Percentiles rank a stretch among this genome's conserved stretches.
Evolutionary conservation across 2,113 vertebrate species (phyloP).

Genomic region (Sisor rabdophorus): DNA sequence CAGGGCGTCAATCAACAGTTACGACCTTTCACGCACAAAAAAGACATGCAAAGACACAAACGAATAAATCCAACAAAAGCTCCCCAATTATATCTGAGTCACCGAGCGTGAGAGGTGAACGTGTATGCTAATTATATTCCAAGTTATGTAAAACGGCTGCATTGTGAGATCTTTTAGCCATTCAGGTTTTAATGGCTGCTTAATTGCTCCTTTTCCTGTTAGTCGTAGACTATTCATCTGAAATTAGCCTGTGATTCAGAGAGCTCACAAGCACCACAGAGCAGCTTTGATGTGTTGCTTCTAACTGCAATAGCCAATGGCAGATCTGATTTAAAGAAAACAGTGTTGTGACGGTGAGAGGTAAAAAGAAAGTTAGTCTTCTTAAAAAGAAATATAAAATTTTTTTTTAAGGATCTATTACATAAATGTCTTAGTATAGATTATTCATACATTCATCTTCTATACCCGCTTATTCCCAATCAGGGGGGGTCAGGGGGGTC

Average conservation of each 20-base stretch:
- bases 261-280: conserved; percentile 48
- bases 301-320: conserved; percentile 57
- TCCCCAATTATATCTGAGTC: conserved; percentile 38
- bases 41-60: conserved; percentile 8
- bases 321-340: conserved; percentile 28
- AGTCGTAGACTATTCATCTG: conserved; percentile 62
- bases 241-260: conserved; percentile 60
- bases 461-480: too few relatives aligned
- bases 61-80: conserved; percentile 30
- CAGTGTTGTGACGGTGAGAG: conserved; percentile 8
- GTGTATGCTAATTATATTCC: conserved; percentile 51
- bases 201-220: conserved; percentile 61
- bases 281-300: conserved; percentile 62
- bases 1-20: background rate
- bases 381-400: too few relatives aligned
- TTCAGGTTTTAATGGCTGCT: conserved; percentile 52
- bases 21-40: too few relatives aligned
- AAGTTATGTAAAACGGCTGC: conserved; percentile 49
- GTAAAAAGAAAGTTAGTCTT: background rate
- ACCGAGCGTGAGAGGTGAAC: conserved; percentile 32
- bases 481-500: too few relatives aligned
- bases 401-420: too few relatives aligned
- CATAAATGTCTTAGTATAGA: too few relatives aligned
- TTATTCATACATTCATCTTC: too few relatives aligned
- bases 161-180: conserved; percentile 46